A percentile compares a stretch with the other conserved stretches of the same genome.
phyloP scores from a whole-genome alignment of 2,797 vertebrate species.

The Coendou prehensilis region DNA sequence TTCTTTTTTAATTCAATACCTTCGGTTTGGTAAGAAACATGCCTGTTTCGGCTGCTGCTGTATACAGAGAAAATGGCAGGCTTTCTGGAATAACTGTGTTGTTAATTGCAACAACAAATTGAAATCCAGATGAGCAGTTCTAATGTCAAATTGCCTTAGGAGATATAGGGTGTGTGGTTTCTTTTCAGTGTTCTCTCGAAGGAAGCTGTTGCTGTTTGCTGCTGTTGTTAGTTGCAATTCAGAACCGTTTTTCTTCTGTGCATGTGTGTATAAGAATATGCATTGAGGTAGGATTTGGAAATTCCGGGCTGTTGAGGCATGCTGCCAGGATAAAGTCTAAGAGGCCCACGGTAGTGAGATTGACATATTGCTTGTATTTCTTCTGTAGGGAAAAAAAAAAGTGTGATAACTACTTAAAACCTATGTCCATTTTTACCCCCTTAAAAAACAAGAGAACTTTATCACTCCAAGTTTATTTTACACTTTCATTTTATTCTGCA shows the following conservation, averaged over 20 bases:
- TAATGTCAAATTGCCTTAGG: constrained; percentile 69
- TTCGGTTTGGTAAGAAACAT: constrained; percentile 85
- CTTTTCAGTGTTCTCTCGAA: constrained; percentile 7
- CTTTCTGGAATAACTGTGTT: constrained; percentile 80
- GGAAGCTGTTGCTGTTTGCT: not conserved
- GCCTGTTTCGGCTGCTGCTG: constrained; percentile 83
- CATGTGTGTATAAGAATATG: not conserved
- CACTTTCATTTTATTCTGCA: constrained; percentile 87
- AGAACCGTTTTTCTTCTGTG: constrained; percentile 41
- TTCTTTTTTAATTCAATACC: constrained; percentile 84
- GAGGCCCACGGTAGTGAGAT: not conserved
- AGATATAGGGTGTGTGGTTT: not conserved
- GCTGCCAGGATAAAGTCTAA: constrained; percentile 22
- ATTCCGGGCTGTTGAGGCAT: constrained; percentile 64
- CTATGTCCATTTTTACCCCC: constrained; percentile 73
- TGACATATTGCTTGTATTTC: not conserved
- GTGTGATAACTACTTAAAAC: not conserved
- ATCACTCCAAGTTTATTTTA: constrained; percentile 84
- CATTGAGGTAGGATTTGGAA: constrained; percentile 40
- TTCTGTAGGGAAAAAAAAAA: constrained; percentile 13
- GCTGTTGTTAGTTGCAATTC: not conserved
- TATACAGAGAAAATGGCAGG: constrained; percentile 86
- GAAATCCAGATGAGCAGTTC: constrained; percentile 60
- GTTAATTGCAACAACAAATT: constrained; percentile 77
- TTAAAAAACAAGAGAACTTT: constrained; percentile 67